These are phyloP conservation scores for Butorides virescens DNA, from an alignment of 2,113 vertebrate species.

Conservation along the genomic window DNA sequence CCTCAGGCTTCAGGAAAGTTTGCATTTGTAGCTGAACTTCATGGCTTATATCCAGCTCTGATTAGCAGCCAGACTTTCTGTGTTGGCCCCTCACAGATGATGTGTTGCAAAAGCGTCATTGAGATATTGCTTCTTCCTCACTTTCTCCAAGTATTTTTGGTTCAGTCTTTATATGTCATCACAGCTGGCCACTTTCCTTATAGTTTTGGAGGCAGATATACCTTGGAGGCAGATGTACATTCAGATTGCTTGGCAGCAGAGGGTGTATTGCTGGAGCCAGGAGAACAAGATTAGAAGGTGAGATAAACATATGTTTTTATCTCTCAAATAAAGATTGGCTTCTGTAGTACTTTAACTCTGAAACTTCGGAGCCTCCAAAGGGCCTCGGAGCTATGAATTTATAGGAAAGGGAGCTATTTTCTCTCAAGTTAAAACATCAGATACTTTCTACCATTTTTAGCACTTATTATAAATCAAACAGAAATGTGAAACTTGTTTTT, in stretches of 20 bases:
- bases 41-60: slow-evolving; percentile 30
- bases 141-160: slow-evolving; percentile 40
- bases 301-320: slow-evolving; percentile 51
- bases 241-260: slow-evolving; percentile 54
- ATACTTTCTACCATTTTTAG: not conserved
- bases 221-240: slow-evolving; percentile 47
- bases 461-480: not conserved
- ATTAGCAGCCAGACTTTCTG: slow-evolving; percentile 10
- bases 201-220: slow-evolving; percentile 15
- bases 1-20: slow-evolving; percentile 24
- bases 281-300: slow-evolving; percentile 51
- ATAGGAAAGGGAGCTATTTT: not conserved
- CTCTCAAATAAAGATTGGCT: slow-evolving; percentile 25
- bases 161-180: slow-evolving; percentile 25
- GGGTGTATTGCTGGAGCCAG: slow-evolving; percentile 15
- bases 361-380: not conserved
- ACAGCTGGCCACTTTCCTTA: slow-evolving; percentile 33
- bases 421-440: not conserved
- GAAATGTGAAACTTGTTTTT: not conserved
- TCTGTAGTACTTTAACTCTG: not conserved
- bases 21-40: slow-evolving; percentile 33
- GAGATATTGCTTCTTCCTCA: slow-evolving; percentile 2
- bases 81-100: slow-evolving; percentile 32
- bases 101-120: not conserved
- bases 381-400: not conserved